phyloP scores from a whole-genome alignment of 1,140 invertebrate genomes.

The Gonatopus flavifemur region DNA sequence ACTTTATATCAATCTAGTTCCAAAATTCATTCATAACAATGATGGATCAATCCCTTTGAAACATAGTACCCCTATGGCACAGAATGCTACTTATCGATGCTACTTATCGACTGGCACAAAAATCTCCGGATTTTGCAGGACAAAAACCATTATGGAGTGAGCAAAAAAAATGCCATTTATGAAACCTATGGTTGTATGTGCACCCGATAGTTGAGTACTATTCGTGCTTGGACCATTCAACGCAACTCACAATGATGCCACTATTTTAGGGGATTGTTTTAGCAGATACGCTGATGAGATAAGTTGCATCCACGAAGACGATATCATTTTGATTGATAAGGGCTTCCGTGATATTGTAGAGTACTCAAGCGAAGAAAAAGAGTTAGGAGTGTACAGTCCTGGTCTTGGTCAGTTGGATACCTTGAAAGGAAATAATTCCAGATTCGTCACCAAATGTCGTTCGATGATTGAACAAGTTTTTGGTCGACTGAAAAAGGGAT shows the following conservation, averaged over 20 bases:
- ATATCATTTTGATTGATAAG: slow-evolving; percentile 3
- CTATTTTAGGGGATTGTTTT: neutral
- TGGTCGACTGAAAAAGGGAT: slow-evolving; percentile 1
- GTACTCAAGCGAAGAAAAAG: neutral
- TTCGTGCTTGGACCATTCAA: too few species aligned
- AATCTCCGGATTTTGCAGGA: too few species aligned
- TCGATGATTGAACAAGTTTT: slow-evolving; percentile 10
- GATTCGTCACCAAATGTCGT: slow-evolving; percentile 10
- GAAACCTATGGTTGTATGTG: too few species aligned
- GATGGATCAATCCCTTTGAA: too few species aligned
- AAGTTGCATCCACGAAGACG: neutral
- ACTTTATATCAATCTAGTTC: too few species aligned
- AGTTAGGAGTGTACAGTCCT: neutral
- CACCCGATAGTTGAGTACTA: too few species aligned
- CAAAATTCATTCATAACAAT: too few species aligned
- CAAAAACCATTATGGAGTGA: too few species aligned
- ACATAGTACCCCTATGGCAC: too few species aligned
- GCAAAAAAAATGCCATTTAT: too few species aligned
- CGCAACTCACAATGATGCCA: slow-evolving; percentile 2
- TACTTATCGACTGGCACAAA: too few species aligned
- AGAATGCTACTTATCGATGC: too few species aligned
- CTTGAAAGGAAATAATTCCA: slow-evolving; percentile 1
- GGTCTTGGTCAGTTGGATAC: neutral
- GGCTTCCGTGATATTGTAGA: neutral
- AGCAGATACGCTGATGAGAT: neutral